Conservation (phyloP, 2,113 vertebrate genomes). For the Deroptyus accipitrinus region DNA sequence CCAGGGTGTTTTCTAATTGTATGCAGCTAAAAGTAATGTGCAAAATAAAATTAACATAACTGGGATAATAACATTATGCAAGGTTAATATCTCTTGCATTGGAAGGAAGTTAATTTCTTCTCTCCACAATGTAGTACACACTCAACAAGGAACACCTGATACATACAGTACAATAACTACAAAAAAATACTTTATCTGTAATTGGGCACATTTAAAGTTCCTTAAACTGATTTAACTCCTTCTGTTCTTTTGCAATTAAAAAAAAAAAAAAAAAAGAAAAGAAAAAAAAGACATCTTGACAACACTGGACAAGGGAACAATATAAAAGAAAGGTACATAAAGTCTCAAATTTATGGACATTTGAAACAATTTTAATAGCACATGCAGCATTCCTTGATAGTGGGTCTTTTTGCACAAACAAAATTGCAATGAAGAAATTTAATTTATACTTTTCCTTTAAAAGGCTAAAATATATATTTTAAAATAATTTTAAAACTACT, state of each 20-base stretch:
- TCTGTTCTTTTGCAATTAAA: conserved; percentile 52
- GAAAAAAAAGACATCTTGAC: conserved; percentile 67
- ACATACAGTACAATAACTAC: conserved; percentile 69
- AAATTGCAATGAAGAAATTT: conserved; percentile 71
- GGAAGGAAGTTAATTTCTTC: conserved; percentile 31
- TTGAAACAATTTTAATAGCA: conserved; percentile 79
- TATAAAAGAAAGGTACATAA: conserved; percentile 74
- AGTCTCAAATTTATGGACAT: conserved; percentile 80
- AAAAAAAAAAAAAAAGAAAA: not conserved
- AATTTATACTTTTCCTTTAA: conserved; percentile 69
- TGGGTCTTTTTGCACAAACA: conserved; percentile 98
- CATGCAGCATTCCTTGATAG: conserved; percentile 93
- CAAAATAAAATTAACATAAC: conserved; percentile 63
- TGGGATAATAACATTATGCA: conserved; percentile 33
- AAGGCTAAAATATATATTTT: conserved; percentile 75
- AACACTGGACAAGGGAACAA: conserved; percentile 78
- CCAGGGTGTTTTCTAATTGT: conserved; percentile 47
- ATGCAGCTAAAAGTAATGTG: conserved; percentile 68
- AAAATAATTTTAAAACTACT: conserved; percentile 72
- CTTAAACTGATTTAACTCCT: conserved; percentile 69
- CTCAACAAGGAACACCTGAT: conserved; percentile 65
- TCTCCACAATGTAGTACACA: conserved; percentile 58
- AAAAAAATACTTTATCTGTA: conserved; percentile 58
- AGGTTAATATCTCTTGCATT: conserved; percentile 26
- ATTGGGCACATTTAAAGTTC: conserved; percentile 61